These are phyloP conservation scores for Calameuta idolon DNA, from an alignment of 2,888 invertebrate species.

Conservation along the genomic window DNA sequence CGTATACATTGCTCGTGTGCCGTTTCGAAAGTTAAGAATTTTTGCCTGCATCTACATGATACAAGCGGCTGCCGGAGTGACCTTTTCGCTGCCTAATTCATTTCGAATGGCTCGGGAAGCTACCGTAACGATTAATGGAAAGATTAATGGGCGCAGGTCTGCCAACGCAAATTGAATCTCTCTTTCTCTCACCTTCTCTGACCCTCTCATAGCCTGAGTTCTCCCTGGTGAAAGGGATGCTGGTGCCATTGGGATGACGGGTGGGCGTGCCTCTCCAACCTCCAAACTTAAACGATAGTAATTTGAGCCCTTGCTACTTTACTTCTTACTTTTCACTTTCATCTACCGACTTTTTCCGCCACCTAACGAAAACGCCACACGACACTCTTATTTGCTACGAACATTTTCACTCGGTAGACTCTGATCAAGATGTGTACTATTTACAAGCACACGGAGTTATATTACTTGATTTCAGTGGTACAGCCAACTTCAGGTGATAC, in stretches of 20 bases:
- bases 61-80: background rate
- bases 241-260: background rate
- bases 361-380: background rate
- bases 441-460: background rate
- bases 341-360: background rate
- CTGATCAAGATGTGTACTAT: background rate
- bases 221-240: slow-evolving; percentile 6
- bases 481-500: background rate
- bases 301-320: background rate
- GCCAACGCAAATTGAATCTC: slow-evolving; percentile 3
- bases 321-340: background rate
- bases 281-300: background rate
- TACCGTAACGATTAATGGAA: slow-evolving; percentile 7
- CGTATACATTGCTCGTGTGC: background rate
- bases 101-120: background rate
- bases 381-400: background rate
- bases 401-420: background rate
- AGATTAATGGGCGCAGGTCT: slow-evolving; percentile 3
- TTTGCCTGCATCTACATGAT: background rate
- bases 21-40: background rate
- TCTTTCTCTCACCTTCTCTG: slow-evolving; percentile 5
- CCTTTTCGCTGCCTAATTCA: background rate
- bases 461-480: background rate
- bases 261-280: background rate
- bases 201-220: background rate